A percentile compares a stretch with the other conserved stretches of the same genome.
phyloP scores from a whole-genome alignment of 2,797 vertebrate species.

The Chelmon rostratus region DNA sequence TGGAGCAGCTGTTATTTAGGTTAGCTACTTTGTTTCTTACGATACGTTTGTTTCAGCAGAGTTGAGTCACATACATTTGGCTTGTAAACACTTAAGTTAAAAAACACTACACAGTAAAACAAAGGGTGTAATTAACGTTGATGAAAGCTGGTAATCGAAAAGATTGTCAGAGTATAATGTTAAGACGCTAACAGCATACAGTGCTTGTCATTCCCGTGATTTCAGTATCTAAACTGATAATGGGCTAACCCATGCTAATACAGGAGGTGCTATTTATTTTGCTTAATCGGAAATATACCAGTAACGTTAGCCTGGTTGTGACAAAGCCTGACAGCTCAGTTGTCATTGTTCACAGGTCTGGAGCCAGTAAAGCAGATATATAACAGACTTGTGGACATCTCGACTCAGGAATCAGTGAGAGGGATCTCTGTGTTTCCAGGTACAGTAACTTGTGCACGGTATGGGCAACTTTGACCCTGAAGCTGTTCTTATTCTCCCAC shows the following conservation, averaged over 20 bases:
- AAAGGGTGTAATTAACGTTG: too few species aligned
- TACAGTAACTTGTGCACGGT: conserved; percentile 9
- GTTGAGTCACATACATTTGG: background rate
- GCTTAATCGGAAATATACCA: background rate
- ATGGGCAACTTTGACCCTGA: background rate
- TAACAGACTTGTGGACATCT: conserved; percentile 57
- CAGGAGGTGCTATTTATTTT: background rate
- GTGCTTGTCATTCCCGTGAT: background rate
- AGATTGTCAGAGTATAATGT: background rate
- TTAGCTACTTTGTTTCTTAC: background rate
- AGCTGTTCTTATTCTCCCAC: background rate
- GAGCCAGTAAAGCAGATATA: conserved; percentile 66
- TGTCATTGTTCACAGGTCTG: conserved; percentile 62
- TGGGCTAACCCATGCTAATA: background rate
- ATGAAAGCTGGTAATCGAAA: background rate
- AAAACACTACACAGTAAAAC: background rate
- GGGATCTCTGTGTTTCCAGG: conserved; percentile 73
- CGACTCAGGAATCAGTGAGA: conserved; percentile 44
- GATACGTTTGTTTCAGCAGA: background rate
- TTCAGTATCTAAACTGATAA: background rate
- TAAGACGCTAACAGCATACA: background rate
- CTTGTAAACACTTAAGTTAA: background rate
- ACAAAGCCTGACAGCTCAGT: background rate
- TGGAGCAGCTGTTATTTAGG: background rate
- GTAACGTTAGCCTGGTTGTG: background rate